Base-by-base conservation (phyloP, 2,888 invertebrate genomes). In the Apamea monoglypha region DNA sequence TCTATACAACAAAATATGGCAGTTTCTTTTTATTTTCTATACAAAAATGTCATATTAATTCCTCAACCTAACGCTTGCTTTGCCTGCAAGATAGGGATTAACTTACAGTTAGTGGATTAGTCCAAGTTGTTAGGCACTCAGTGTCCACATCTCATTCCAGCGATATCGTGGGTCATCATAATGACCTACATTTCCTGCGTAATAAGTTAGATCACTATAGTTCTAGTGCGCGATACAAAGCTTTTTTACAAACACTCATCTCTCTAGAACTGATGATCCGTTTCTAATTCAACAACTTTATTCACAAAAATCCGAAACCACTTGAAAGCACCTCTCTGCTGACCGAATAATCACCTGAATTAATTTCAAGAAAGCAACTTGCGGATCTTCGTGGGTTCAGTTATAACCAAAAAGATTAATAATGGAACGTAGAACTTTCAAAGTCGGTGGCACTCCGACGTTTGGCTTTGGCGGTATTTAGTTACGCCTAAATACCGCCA, bases 101-200 rank as follows among this genome's bases (percentile, higher is more conserved):
- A 25, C 56, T 25, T 25, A 50, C 10, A 18, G 53, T 47, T 47
- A 47, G 53, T 21, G 2, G 18, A 53, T 53, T 53, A 53, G 53
- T 53, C 21, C 7, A 47, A 56, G 12, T 56, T 56, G 25, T 14
- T 16, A 29, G 61, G 1, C 21, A 56, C 67, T 53, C 36, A 4
- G n/a, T 36, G 29, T 69, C 69, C 12, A 44, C 32, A 61, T 59
- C 5, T 56, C 50, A 16, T 44, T 56, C 21, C 44, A 36, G 56
- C 32, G 64, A 81, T 81, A 36, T 36, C 44, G 14, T 18, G 29
- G 63, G 53, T 64, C 53, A 72, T 36, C 50, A 29, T 44, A 21
- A 7, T 50, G 25, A 25, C 81, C 44, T 56, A 36, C 36, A 73
- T 25, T 47, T 74, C 73, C 74, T 79, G 64, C 44, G n/a, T 25